These are phyloP conservation scores for Nineta flava DNA, from an alignment of 2,888 invertebrate species.

Conservation along the genomic window DNA sequence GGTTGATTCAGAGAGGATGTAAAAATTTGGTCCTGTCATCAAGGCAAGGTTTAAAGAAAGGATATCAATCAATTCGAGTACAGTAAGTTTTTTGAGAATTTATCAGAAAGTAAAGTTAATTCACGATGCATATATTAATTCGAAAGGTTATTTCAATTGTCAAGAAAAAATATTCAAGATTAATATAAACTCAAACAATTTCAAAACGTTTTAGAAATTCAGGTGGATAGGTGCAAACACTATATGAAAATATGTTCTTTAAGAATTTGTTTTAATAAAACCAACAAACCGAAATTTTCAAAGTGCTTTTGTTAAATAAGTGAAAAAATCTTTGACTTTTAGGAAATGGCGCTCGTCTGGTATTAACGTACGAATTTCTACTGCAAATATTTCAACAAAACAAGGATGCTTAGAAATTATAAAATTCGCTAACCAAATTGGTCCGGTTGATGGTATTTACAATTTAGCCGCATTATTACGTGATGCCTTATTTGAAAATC, in stretches of 20 bases:
- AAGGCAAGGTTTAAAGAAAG: too few species aligned
- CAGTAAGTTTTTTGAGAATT: constrained; percentile 27
- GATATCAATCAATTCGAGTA: constrained; percentile 64
- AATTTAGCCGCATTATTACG: constrained; percentile 71
- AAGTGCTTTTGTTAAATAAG: too few species aligned
- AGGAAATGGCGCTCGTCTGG: constrained; percentile 59
- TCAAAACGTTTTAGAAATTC: too few species aligned
- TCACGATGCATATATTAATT: too few species aligned
- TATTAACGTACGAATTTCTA: constrained; percentile 48
- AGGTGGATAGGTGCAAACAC: not conserved
- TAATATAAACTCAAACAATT: too few species aligned
- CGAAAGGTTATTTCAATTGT: too few species aligned
- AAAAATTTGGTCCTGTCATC: too few species aligned
- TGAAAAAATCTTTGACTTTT: too few species aligned
- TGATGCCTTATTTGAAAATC: constrained; percentile 65
- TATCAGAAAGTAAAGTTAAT: too few species aligned
- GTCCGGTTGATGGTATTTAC: constrained; percentile 72
- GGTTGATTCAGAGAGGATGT: too few species aligned
- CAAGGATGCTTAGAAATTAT: constrained; percentile 57
- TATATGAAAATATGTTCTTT: not conserved
- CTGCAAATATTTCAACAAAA: constrained; percentile 50
- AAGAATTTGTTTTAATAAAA: not conserved
- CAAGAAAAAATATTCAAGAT: not conserved
- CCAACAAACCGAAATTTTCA: too few species aligned
- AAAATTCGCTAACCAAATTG: constrained; percentile 41